Evolutionary conservation across 2,113 vertebrate genomes (phyloP), one percentile per base, ranked within the genome.

Genomic region (Anser brachyrhynchus): DNA sequence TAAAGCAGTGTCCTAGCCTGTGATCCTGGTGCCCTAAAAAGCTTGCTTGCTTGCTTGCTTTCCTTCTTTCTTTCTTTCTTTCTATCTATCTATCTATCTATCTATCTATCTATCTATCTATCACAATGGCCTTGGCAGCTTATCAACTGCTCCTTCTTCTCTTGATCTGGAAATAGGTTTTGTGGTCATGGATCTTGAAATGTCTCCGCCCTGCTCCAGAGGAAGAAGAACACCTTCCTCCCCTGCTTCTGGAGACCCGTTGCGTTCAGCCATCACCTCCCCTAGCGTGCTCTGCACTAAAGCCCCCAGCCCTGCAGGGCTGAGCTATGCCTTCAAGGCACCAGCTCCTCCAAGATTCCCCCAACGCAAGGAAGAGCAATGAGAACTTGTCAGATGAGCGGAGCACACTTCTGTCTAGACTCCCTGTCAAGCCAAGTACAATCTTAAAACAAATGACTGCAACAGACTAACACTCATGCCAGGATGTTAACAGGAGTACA

Each of bases 371-470:
- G 90, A 72, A 72, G 39, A 92, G 73, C 72, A 72, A 51, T 21
- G 31, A 74, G 78, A 91, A 90, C 29, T 31, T 94, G 90, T 95
- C 85, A 93, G 88, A 80, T 88, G 91, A 96, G 86, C 20, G 6
- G 79, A 85, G 64, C 17, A 13, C 72, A 86, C 76, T 13, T 67
- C 85, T 72, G 93, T 89, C 83, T 88, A 88, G 92, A 92, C 65
- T 92, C 57, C 76, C 83, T 92, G 93, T 86, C 25, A 8, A 90
- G 88, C 57, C 90, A 89, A 97, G 90, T 41, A 57, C 65, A 81
- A 49, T 37, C 85, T 90, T 52, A 67, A 94, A 95, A 96, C 44
- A 96, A 94, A 91, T 35, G 62, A 79, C 85, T 91, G 58, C 89
- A 92, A 74, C 65, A 84, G 79, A 55, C 52, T 49, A 39, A 57